A percentile compares a stretch with the other conserved stretches of the same genome.
Evolutionary conservation across 2,113 vertebrate species (phyloP).

Genomic region (Calyptomena viridis): DNA sequence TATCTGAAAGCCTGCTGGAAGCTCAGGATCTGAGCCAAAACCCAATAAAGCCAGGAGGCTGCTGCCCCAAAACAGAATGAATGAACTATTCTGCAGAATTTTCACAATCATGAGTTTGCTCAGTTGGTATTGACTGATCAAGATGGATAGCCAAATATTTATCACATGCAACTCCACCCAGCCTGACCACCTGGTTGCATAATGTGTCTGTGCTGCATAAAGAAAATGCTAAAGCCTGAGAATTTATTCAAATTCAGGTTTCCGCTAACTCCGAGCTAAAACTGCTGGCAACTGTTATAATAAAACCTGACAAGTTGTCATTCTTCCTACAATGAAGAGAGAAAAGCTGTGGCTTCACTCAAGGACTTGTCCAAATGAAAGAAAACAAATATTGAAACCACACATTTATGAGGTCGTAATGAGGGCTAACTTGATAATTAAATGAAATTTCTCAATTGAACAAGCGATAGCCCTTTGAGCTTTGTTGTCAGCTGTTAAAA

Average conservation of each 20-base stretch:
- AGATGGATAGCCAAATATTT: neutral
- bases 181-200: neutral
- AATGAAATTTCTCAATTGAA: neutral
- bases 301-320: constrained; percentile 23
- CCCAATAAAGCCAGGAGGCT: neutral
- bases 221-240: neutral
- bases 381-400: neutral
- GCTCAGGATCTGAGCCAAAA: neutral
- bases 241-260: neutral
- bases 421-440: neutral
- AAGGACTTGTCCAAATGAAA: neutral
- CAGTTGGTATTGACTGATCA: neutral
- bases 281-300: neutral
- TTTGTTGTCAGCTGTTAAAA: neutral
- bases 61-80: neutral
- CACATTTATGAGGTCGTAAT: neutral
- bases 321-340: neutral
- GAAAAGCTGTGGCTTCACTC: neutral
- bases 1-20: neutral
- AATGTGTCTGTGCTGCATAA: neutral
- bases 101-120: neutral
- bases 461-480: neutral
- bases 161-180: neutral
- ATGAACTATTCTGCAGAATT: neutral
- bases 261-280: neutral